These are phyloP conservation scores for Dastarcus helophoroides DNA, from an alignment of 2,888 invertebrate species.

Conservation along the genomic window DNA sequence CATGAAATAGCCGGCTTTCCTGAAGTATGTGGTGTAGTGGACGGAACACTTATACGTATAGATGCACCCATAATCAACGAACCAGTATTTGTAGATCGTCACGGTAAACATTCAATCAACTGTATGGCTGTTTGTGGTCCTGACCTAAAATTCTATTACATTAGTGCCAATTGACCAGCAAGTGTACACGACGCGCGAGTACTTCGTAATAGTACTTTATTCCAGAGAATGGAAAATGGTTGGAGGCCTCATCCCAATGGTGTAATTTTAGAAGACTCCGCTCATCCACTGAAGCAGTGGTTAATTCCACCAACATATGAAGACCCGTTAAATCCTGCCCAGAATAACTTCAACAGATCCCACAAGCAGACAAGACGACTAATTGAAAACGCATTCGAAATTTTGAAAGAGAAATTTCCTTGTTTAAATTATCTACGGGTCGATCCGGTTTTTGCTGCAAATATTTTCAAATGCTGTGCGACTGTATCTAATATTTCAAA, in stretches of 20 bases:
- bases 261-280: conserved; percentile 7
- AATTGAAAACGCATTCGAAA: not conserved
- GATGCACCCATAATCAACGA: conserved; percentile 17
- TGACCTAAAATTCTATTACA: conserved; percentile 17
- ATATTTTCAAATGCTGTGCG: conserved; percentile 3
- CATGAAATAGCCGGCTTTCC: conserved; percentile 12
- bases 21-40: conserved; percentile 15
- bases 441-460: conserved; percentile 1
- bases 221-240: conserved; percentile 13
- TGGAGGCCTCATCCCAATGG: conserved; percentile 15
- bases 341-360: conserved; percentile 13
- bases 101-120: conserved; percentile 19
- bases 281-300: conserved; percentile 12
- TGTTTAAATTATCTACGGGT: not conserved
- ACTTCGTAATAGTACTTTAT: conserved; percentile 12
- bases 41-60: conserved; percentile 15
- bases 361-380: conserved; percentile 1
- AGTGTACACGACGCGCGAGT: conserved; percentile 19
- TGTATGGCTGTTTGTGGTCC: conserved; percentile 16
- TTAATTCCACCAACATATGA: conserved; percentile 8
- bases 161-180: conserved; percentile 13
- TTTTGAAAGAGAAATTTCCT: not conserved
- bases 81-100: conserved; percentile 17
- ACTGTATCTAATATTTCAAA: not conserved
- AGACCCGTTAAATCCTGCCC: conserved; percentile 11